Evolutionary conservation across 2,888 invertebrate genomes (phyloP), one percentile per base, ranked within the genome.

Genomic region (Stictocephala bisonia): DNA sequence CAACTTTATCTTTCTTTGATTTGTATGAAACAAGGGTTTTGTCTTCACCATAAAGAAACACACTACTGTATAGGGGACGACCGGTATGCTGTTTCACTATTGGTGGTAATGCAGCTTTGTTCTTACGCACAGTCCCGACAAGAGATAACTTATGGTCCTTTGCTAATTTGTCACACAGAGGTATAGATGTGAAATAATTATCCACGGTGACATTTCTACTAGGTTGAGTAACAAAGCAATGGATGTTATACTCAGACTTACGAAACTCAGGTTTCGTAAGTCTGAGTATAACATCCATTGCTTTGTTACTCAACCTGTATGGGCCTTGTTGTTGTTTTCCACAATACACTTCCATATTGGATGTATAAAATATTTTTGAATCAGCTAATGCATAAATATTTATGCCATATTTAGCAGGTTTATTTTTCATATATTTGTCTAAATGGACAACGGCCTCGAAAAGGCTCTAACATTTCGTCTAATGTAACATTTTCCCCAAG

Each of bases 21-120:
- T 29, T 31, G 27, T 58, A 58, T 18, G 18, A 58, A 22, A 58
- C 27, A 13, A 58, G 31, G 31, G n/a, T n/a, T n/a, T n/a, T n/a
- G n/a, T n/a, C n/a, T n/a, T n/a, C n/a, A n/a, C n/a, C n/a, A n/a
- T n/a, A 44, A 44, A 44, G 18, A 44, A 44, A 44, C 44, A 44
- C n/a, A 44, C 3, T 44, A 44, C 44, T 9, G 44, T 44, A 44
- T 18, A 44, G 18, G n/a, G 44, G 15, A 44, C 44, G 44, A 18
- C 18, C 18, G n/a, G 44, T 44, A 18, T 3, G 44, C 44, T 44
- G 18, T 44, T 18, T 44, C 29, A 9, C 27, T 27, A 31, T n/a
- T n/a, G n/a, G n/a, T n/a, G n/a, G n/a, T n/a, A n/a, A n/a, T n/a
- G n/a, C n/a, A n/a, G n/a, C n/a, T 13, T 58, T 58, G 58, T 29